These are phyloP conservation scores for Brachionus koreanus DNA, from an alignment of 1,140 invertebrate species.

Conservation along the genomic window DNA sequence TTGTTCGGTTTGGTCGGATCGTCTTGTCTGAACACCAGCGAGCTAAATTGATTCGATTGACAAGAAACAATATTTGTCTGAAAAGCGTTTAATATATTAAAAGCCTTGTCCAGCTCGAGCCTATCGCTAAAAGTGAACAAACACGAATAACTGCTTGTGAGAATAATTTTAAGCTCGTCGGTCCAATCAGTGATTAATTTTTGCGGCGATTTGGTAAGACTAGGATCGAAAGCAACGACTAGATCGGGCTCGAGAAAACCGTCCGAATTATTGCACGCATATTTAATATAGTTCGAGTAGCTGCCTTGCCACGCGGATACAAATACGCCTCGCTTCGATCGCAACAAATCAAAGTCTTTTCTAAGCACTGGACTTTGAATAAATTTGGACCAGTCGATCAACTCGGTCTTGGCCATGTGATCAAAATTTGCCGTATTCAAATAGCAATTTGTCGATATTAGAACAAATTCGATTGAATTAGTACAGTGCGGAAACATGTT, in stretches of 20 bases:
- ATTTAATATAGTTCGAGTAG: slow-evolving; percentile 28
- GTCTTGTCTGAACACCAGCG: slow-evolving; percentile 10
- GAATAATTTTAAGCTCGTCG: slow-evolving; percentile 30
- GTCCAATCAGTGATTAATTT: slow-evolving; percentile 38
- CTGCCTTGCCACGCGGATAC: slow-evolving; percentile 42
- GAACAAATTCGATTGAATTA: neutral
- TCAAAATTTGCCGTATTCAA: slow-evolving; percentile 16
- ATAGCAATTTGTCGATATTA: neutral
- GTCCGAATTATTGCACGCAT: slow-evolving; percentile 18
- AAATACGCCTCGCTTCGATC: neutral
- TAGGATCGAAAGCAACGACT: slow-evolving; percentile 32
- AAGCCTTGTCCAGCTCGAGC: neutral
- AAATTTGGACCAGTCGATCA: slow-evolving; percentile 14
- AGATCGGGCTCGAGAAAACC: slow-evolving; percentile 27
- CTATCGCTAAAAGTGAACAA: slow-evolving; percentile 34
- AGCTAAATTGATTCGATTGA: slow-evolving; percentile 37
- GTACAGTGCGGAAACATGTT: slow-evolving; percentile 1
- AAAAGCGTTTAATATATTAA: slow-evolving; percentile 5
- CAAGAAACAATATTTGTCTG: neutral
- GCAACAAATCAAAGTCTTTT: neutral
- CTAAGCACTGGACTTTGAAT: neutral
- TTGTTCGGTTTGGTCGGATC: neutral
- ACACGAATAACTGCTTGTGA: slow-evolving; percentile 14
- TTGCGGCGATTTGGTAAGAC: slow-evolving; percentile 39
- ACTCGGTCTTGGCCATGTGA: neutral